Evolutionary conservation across 2,888 invertebrate genomes (phyloP).

Genomic region (Acrocyrtus sp.): DNA sequence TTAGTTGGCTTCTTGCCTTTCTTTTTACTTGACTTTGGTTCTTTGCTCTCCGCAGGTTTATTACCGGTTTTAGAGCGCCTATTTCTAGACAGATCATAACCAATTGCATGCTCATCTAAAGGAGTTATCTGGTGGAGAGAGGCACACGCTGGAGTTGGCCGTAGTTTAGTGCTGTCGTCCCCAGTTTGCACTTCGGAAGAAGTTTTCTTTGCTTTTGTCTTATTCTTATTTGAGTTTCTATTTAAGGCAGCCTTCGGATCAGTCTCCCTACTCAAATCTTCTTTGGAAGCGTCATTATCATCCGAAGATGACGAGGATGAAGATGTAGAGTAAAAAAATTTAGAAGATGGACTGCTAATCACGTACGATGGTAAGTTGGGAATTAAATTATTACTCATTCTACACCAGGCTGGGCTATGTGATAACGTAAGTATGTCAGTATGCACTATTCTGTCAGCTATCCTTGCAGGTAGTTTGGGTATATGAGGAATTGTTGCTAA

Average conservation of each 20-base stretch:
- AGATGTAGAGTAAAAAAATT: not conserved
- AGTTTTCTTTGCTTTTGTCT: not conserved
- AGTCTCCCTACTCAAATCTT: too few species aligned
- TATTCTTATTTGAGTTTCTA: not conserved
- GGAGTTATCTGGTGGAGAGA: constrained; percentile 1
- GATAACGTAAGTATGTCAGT: not conserved
- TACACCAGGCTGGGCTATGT: not conserved
- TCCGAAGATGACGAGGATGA: not conserved
- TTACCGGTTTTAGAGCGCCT: not conserved
- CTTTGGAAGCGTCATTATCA: not conserved
- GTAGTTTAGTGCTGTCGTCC: not conserved
- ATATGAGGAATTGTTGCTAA: not conserved
- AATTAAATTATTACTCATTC: not conserved
- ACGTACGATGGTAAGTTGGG: not conserved
- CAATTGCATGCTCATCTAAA: constrained; percentile 14
- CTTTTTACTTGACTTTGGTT: too few species aligned
- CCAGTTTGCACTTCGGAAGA: not conserved
- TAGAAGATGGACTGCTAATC: not conserved
- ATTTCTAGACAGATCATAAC: not conserved
- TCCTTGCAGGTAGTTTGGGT: not conserved
- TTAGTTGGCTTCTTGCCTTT: not conserved
- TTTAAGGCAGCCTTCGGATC: too few species aligned
- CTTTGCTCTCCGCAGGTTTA: too few species aligned
- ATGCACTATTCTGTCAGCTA: too few species aligned
- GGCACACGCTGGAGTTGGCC: constrained; percentile 11